Evolutionary conservation across 2,888 invertebrate species (phyloP).

Genomic region (Cephus rjabovi): DNA sequence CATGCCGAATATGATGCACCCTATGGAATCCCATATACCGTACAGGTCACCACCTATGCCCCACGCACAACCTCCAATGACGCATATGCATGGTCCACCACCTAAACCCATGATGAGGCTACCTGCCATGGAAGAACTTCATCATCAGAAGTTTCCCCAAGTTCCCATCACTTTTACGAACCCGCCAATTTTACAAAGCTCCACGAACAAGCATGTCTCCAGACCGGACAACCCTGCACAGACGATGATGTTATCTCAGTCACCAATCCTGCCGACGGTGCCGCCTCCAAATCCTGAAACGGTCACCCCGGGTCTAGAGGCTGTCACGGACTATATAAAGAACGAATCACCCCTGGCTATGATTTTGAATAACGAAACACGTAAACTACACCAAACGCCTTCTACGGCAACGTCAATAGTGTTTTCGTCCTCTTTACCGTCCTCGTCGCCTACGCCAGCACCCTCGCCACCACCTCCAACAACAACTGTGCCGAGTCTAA

Average conservation of each 20-base stretch:
- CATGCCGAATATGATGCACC: slow-evolving; percentile 34
- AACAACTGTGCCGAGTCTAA: slow-evolving; percentile 69
- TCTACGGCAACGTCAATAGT: slow-evolving; percentile 23
- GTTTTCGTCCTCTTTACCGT: not conserved
- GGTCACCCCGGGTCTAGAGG: slow-evolving; percentile 9
- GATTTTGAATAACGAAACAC: slow-evolving; percentile 34
- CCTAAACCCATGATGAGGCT: slow-evolving; percentile 20
- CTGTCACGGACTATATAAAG: slow-evolving; percentile 18
- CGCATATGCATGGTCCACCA: slow-evolving; percentile 39
- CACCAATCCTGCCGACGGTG: slow-evolving; percentile 46
- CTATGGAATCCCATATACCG: slow-evolving; percentile 30
- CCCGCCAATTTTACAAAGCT: not conserved
- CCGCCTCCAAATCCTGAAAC: slow-evolving; percentile 25
- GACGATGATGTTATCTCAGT: slow-evolving; percentile 51
- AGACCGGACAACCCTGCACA: not conserved
- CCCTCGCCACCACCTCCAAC: slow-evolving; percentile 66
- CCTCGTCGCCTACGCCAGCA: slow-evolving; percentile 26
- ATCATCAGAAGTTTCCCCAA: slow-evolving; percentile 23
- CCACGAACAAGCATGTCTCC: not conserved
- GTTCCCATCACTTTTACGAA: slow-evolving; percentile 17
- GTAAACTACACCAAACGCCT: slow-evolving; percentile 25
- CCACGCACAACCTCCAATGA: slow-evolving; percentile 38
- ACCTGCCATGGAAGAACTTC: slow-evolving; percentile 18
- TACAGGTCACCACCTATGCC: slow-evolving; percentile 26
- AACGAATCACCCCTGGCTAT: slow-evolving; percentile 46